Percentiles rank a stretch among this genome's conserved stretches.
Evolutionary conservation across 1,140 invertebrate genomes (phyloP).

Genomic region (Oncopodura yosiiana): DNA sequence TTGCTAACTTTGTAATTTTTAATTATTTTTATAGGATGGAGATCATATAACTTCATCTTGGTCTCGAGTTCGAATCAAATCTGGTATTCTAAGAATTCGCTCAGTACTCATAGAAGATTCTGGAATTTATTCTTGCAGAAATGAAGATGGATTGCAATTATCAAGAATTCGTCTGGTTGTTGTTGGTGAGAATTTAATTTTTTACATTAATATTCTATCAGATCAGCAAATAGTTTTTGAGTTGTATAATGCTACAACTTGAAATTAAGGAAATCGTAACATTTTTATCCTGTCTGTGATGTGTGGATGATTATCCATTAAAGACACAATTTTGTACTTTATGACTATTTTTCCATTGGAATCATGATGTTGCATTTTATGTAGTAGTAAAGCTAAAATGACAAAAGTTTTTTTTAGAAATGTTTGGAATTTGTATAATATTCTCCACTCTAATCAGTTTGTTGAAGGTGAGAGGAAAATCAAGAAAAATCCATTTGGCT

Average conservation of each 20-base stretch:
- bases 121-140: conserved; percentile 35
- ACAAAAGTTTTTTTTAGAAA: neutral
- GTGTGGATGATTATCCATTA: too few relatives aligned
- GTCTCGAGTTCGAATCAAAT: conserved; percentile 26
- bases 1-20: too few relatives aligned
- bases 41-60: conserved; percentile 34
- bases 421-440: neutral
- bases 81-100: conserved; percentile 27
- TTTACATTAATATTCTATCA: neutral
- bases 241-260: too few relatives aligned
- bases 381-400: neutral
- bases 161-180: conserved; percentile 30
- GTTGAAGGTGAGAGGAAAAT: conserved; percentile 9
- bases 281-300: too few relatives aligned
- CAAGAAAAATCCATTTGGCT: conserved; percentile 11
- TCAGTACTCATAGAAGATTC: conserved; percentile 25
- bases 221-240: neutral
- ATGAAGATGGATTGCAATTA: conserved; percentile 34
- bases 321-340: neutral
- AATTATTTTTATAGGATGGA: conserved; percentile 37
- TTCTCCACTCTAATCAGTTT: neutral
- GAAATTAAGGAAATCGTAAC: too few relatives aligned
- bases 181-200: conserved; percentile 21
- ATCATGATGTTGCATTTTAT: neutral
- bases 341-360: neutral